phyloP scores from a whole-genome alignment of 2,113 vertebrate genomes.

The Amazona vittata region DNA sequence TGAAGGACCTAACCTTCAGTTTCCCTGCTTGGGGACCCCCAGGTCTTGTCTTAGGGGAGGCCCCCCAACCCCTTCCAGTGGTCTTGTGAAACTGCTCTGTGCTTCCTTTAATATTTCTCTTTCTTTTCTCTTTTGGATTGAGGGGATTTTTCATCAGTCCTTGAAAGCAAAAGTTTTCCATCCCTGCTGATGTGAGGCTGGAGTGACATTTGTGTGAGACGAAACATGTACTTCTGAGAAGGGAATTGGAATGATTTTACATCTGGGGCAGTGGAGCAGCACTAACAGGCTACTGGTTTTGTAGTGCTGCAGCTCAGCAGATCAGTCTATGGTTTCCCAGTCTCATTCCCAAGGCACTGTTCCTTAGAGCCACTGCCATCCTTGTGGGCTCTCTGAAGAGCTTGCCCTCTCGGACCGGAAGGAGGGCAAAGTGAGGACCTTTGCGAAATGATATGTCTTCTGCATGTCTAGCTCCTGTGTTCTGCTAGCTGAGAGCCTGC shows the following conservation, averaged over 20 bases:
- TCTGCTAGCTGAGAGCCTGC: not conserved
- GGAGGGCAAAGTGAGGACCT: not conserved
- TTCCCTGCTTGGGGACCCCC: not conserved
- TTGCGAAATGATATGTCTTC: not conserved
- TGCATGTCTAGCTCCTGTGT: not conserved
- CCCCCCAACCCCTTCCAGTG: not conserved
- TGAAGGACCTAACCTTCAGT: not conserved
- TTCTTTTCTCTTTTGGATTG: not conserved
- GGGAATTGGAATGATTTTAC: not conserved
- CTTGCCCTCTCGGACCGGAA: accelerated
- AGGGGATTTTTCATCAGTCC: not conserved
- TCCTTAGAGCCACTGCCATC: not conserved
- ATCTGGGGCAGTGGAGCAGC: not conserved
- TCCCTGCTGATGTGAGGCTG: not conserved
- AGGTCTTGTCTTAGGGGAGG: not conserved
- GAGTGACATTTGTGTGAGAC: not conserved
- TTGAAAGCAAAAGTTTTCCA: not conserved
- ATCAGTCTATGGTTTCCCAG: not conserved
- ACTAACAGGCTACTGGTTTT: not conserved
- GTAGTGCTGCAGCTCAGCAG: not conserved
- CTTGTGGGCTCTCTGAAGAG: not conserved
- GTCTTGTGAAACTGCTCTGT: not conserved
- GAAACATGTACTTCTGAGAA: not conserved
- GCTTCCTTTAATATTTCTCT: not conserved
- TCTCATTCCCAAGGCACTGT: accelerated